phyloP scores from a whole-genome alignment of 2,797 vertebrate genomes.

The Vespertilio murinus region DNA sequence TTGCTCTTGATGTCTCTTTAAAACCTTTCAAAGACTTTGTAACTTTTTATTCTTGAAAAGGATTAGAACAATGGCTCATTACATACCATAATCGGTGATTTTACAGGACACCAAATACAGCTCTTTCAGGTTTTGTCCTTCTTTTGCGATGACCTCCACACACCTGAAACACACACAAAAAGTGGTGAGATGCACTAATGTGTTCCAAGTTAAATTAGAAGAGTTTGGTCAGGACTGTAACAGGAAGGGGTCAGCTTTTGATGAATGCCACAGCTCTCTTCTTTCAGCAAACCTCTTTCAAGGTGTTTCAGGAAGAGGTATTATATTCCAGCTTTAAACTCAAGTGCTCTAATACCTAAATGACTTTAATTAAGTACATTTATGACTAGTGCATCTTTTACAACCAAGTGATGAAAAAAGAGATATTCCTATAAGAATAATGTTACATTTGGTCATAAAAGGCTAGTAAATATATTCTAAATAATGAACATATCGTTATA shows the following conservation, averaged over 20 bases:
- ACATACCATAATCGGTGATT: slow-evolving; percentile 98
- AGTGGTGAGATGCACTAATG: slow-evolving; percentile 54
- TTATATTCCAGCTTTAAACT: slow-evolving; percentile 47
- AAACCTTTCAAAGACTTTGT: slow-evolving; percentile 29
- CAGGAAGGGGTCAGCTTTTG: background rate
- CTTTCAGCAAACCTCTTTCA: slow-evolving; percentile 48
- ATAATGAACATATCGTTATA: background rate
- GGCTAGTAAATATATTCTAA: background rate
- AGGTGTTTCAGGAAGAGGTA: slow-evolving; percentile 54
- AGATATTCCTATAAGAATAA: background rate
- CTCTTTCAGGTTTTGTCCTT: slow-evolving; percentile 96
- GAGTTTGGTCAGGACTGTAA: background rate
- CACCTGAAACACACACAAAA: slow-evolving; percentile 88
- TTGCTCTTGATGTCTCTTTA: background rate
- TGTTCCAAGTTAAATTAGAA: slow-evolving; percentile 55
- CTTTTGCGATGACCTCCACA: slow-evolving; percentile 99
- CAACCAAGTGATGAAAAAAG: background rate
- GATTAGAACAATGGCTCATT: background rate
- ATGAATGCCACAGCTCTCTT: slow-evolving; percentile 29
- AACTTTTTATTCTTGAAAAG: slow-evolving; percentile 15
- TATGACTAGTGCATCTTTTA: background rate
- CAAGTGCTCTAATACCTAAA: slow-evolving; percentile 55
- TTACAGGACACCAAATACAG: slow-evolving; percentile 99
- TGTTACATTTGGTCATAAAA: slow-evolving; percentile 2
- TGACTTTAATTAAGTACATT: background rate